Percentiles rank a stretch among this genome's conserved stretches.
These are phyloP conservation scores for Apamea monoglypha DNA, from an alignment of 2,888 invertebrate genomes.

Conservation along the genomic window DNA sequence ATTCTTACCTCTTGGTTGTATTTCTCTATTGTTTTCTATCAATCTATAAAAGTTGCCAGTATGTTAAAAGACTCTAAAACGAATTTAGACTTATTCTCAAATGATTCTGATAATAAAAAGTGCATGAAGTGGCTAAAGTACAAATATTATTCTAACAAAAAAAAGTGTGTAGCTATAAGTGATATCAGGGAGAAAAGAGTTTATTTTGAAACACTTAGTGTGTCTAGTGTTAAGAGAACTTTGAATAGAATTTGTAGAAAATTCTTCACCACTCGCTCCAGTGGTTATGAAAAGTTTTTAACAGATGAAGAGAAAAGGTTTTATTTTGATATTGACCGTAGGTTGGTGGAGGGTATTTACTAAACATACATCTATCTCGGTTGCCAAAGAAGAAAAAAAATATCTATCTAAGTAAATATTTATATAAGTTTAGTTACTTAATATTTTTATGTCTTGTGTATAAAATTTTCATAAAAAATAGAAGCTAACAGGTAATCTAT, in stretches of 20 bases:
- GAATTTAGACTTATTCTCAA: slow-evolving; percentile 60
- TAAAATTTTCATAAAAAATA: slow-evolving; percentile 1
- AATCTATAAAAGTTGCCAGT: slow-evolving; percentile 11
- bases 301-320: slow-evolving; percentile 94
- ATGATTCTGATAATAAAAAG: slow-evolving; percentile 47
- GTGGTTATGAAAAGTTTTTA: slow-evolving; percentile 91
- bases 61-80: slow-evolving; percentile 59
- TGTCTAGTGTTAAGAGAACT: slow-evolving; percentile 81
- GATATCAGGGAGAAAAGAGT: slow-evolving; percentile 76
- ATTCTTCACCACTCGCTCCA: slow-evolving; percentile 84
- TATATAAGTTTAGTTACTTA: slow-evolving; percentile 2
- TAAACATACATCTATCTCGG: slow-evolving; percentile 50
- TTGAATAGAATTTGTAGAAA: slow-evolving; percentile 82
- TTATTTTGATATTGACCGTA: slow-evolving; percentile 71
- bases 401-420: slow-evolving; percentile 7
- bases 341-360: slow-evolving; percentile 83
- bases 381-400: no score
- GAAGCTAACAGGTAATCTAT: slow-evolving; percentile 33
- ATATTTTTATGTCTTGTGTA: background rate
- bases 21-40: slow-evolving; percentile 1
- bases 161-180: slow-evolving; percentile 69
- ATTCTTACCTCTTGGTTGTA: slow-evolving; percentile 25
- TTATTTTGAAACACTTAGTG: slow-evolving; percentile 82
- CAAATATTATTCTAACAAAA: slow-evolving; percentile 76
- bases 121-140: slow-evolving; percentile 77